phyloP scores from a whole-genome alignment of 2,888 invertebrate species.

The Troides helena region DNA sequence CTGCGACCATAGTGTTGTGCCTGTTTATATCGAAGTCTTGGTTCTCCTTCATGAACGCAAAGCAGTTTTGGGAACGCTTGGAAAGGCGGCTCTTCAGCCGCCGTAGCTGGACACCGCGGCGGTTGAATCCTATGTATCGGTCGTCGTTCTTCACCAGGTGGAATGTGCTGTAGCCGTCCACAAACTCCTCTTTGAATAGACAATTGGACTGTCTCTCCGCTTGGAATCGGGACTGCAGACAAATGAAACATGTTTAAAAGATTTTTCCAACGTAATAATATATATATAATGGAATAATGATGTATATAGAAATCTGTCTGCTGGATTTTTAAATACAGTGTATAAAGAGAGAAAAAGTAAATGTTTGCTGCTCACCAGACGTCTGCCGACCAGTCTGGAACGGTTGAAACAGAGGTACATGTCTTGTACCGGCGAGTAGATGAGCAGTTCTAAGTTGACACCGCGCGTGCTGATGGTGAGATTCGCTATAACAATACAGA shows the following conservation, averaged over 20 bases:
- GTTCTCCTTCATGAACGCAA: constrained; percentile 83
- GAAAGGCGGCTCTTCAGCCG: constrained; percentile 64
- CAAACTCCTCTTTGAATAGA: constrained; percentile 83
- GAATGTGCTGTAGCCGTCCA: constrained; percentile 83
- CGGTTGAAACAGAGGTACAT: constrained; percentile 89
- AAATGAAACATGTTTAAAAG: not conserved
- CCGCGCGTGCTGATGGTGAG: constrained; percentile 83
- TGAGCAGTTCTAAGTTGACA: constrained; percentile 81
- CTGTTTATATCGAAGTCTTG: constrained; percentile 81
- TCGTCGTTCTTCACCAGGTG: constrained; percentile 80
- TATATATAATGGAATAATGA: not conserved
- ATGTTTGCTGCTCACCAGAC: constrained; percentile 66
- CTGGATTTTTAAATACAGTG: not conserved
- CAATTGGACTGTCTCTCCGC: constrained; percentile 81
- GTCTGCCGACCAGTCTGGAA: constrained; percentile 86
- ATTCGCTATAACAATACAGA: constrained; percentile 80
- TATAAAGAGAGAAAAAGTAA: not conserved
- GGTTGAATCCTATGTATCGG: constrained; percentile 83
- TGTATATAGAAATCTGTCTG: not conserved
- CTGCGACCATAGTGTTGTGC: constrained; percentile 81
- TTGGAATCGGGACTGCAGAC: constrained; percentile 74
- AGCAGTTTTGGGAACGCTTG: constrained; percentile 77
- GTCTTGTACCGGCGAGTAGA: constrained; percentile 85
- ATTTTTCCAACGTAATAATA: not conserved
- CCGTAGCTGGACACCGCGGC: constrained; percentile 78